Evolutionary conservation across 2,113 vertebrate genomes (phyloP).

Genomic region (Rostratula benghalensis): DNA sequence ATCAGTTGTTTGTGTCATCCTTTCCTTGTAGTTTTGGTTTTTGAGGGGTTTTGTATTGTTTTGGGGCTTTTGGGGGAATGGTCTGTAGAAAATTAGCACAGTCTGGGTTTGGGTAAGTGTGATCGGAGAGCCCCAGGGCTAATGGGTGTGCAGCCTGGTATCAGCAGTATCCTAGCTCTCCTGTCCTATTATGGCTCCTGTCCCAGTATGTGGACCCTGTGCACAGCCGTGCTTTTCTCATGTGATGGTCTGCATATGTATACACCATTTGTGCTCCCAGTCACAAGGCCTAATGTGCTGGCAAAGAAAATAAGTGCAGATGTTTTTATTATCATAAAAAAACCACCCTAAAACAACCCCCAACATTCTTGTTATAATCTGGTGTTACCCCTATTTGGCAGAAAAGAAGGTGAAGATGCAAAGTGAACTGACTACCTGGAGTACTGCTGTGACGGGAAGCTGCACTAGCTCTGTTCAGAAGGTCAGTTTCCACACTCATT

Average conservation of each 20-base stretch:
- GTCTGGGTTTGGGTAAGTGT: not conserved
- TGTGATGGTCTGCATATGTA: not conserved
- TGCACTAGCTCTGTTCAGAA: not conserved
- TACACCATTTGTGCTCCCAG: not conserved
- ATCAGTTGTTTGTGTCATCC: not conserved
- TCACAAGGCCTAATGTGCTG: not conserved
- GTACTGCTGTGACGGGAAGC: rapidly evolving
- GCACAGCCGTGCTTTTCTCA: not conserved
- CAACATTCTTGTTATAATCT: not conserved
- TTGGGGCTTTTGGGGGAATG: not conserved
- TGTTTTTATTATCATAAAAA: not conserved
- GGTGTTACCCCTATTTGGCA: not conserved
- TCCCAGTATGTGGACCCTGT: too few relatives aligned
- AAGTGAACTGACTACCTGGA: not conserved
- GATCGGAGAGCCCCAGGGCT: not conserved
- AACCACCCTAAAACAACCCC: not conserved
- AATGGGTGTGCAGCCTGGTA: not conserved
- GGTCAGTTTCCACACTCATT: not conserved
- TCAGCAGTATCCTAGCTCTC: not conserved
- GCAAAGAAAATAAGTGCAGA: not conserved
- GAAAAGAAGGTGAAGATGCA: not conserved
- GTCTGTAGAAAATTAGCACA: not conserved
- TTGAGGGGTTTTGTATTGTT: not conserved
- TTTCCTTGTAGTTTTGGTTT: not conserved
- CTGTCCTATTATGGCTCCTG: not conserved